A percentile compares a stretch with the other conserved stretches of the same genome.
Conservation (phyloP, 1,140 invertebrate genomes). For the Nephila pilipes region DNA sequence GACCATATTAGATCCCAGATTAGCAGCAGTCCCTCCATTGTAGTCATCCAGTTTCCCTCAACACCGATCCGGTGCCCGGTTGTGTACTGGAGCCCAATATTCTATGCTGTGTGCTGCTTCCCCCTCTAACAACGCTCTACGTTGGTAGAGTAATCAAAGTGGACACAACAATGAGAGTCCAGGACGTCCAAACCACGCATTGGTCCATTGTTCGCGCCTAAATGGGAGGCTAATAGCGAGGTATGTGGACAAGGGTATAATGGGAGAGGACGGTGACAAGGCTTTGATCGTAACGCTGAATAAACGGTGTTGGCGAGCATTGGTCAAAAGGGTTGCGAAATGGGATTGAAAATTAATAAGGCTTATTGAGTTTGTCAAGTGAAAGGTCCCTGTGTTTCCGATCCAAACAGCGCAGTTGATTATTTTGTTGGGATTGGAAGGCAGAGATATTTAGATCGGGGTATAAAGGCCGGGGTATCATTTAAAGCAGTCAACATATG, state of each 20-base stretch:
- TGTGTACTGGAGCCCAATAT: neutral
- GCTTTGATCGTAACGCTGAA: slow-evolving; percentile 46
- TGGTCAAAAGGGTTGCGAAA: slow-evolving; percentile 37
- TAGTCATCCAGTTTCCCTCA: slow-evolving; percentile 32
- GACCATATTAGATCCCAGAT: slow-evolving; percentile 64
- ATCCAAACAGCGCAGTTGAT: slow-evolving; percentile 2
- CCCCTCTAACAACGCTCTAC: slow-evolving; percentile 45
- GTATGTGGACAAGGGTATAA: neutral
- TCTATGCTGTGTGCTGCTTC: slow-evolving; percentile 22
- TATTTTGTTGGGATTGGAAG: slow-evolving; percentile 13
- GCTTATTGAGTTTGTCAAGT: slow-evolving; percentile 62
- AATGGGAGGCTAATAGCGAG: slow-evolving; percentile 61
- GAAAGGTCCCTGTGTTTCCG: slow-evolving; percentile 33
- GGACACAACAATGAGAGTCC: slow-evolving; percentile 47
- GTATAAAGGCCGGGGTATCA: neutral
- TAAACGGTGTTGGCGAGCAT: slow-evolving; percentile 57
- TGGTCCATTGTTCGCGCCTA: slow-evolving; percentile 49
- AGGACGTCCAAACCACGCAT: neutral
- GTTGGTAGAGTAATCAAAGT: slow-evolving; percentile 53
- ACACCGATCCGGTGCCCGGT: slow-evolving; percentile 2
- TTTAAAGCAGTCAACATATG: slow-evolving; percentile 27
- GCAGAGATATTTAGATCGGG: neutral
- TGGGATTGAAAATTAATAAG: slow-evolving; percentile 63
- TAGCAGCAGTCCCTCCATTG: slow-evolving; percentile 38
- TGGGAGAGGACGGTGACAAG: neutral